Base-by-base conservation (phyloP, 2,888 invertebrate genomes). In the Ochropacha duplaris region DNA sequence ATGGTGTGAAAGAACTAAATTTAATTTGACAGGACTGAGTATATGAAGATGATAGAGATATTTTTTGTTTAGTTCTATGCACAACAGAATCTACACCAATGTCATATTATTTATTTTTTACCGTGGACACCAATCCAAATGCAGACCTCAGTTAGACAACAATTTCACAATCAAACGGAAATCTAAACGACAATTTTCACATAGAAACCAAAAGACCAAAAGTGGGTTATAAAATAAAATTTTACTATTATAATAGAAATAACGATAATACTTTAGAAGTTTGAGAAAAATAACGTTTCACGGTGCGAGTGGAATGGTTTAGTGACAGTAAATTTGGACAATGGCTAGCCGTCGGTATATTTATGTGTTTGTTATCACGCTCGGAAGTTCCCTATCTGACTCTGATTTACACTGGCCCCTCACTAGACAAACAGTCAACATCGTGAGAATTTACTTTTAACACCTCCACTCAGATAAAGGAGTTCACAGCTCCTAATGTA, bases 361-460 rank as follows among this genome's bases (percentile, higher is more conserved):
- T 89, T 88, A 89, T 89, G 87, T 84, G 88, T 86, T 88, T 88
- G 88, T 88, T 89, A 87, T 87, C 88, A 86, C 81, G 72, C 81
- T 83, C 79, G 78, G 84, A 82, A 83, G 83, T 83, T 79, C 80
- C 31, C 80, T 84, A 86, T 86, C 86, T 83, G 79, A 78, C 78
- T 74, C 83, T 86, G 87, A 88, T 87, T 87, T 87, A 87, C 86
- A 80, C 77, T 74, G 71, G 72, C 72, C 76, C 77, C 81, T 78
- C 76, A 74, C 74, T 78, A 78, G 76, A 86, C 82, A 84, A 84
- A 87, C 86, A 85, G 80, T 83, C 82, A 78, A 82, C 80, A 77
- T 71, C 74, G 78, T 76, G 76, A 82, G 72, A 83, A 83, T 80
- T 79, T 80, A 81, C 74, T 79, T 79, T 79, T 77, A 79, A 85